Evolutionary conservation across 2,113 vertebrate genomes (phyloP), one percentile per base, ranked within the genome.

Genomic region (Anser cygnoides): DNA sequence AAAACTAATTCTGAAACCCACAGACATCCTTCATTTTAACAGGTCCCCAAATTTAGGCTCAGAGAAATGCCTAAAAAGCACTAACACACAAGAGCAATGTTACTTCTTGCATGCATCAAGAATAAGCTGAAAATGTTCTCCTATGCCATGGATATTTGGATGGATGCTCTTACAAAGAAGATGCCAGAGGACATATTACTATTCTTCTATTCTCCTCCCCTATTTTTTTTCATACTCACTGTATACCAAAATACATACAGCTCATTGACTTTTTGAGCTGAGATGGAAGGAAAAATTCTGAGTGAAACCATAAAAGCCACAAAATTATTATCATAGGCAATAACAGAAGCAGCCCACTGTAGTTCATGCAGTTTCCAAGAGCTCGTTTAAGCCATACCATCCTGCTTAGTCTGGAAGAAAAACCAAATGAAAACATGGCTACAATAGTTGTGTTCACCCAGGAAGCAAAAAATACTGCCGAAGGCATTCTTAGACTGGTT

Each of bases 101-200:
- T 86, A 28, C 46, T 93, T 91, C 59, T 84, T 92, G 46, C 26
- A 15, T 72, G 49, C 37, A 73, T 73, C n/a, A 61, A 92, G 82
- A 92, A 88, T 35, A 77, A 81, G 31, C 52, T 62, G 55, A 62
- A 81, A 89, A 73, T 37, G 19, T 87, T 94, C 81, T 96, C 46
- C 62, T 67, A 68, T 37, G 33, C 21, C 13, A 50, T 9, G 35
- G 6, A 46, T 90, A 75, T 4, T 5, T 29, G 26, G 93, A 96
- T 55, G 41, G 50, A 91, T 84, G 68, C 25, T 89, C 73, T 92
- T 66, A 88, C 59, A 78, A 88, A 78, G 80, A 67, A 85, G 95
- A 63, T 43, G 46, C 76, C 84, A 50, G 41, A 63, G 90, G n/a
- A 41, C n/a, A 74, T 7, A 13, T 84, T 67, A 35, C 50, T 39